Evolutionary conservation across 2,113 vertebrate species (phyloP), one percentile per base, ranked within the genome.

Genomic region (Chloebia gouldiae): DNA sequence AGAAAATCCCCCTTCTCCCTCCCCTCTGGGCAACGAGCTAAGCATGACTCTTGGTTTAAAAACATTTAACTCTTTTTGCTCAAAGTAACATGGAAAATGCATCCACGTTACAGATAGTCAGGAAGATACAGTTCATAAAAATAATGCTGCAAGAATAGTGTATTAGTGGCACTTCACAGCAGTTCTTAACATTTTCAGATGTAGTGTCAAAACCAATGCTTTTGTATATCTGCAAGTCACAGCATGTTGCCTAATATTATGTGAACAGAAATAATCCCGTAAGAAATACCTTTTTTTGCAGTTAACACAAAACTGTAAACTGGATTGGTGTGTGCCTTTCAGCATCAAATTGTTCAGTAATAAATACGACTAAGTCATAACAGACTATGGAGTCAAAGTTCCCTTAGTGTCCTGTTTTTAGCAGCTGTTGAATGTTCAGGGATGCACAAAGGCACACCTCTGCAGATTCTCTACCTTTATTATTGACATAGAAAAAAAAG

Each of bases 371-470:
- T 92, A 97, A 66, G 96, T 96, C 95, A 98, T 95, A 96, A 93
- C 53, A 77, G 78, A 97, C 96, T 91, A 89, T 3, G 6, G 86
- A 97, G 94, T 81, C 92, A 90, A 95, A 95, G 94, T 94, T 98
- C 97, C 97, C 93, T 97, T 97, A 96, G 94, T 87, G 94, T 97
- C 94, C 92, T 91, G 87, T 93, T 95, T 96, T 96, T 98, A 98
- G 98, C 98, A 98, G 98, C 98, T 98, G 96, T 91, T 97, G 97
- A 97, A 94, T 25, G 82, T 94, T 94, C 96, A 98, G 97, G 98
- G 98, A 98, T 94, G 98, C 97, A 96, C 97, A 98, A 98, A 98
- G 98, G 98, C 98, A 98, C 98, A 97, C 98, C 96, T 98, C 96
- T 97, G 96, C 85, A 96, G 93, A 96, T 97, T 98, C 96, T 97